A percentile compares a stretch with the other conserved stretches of the same genome.
These are phyloP conservation scores for Liasis olivaceus DNA, from an alignment of 2,797 vertebrate genomes.

Conservation along the genomic window DNA sequence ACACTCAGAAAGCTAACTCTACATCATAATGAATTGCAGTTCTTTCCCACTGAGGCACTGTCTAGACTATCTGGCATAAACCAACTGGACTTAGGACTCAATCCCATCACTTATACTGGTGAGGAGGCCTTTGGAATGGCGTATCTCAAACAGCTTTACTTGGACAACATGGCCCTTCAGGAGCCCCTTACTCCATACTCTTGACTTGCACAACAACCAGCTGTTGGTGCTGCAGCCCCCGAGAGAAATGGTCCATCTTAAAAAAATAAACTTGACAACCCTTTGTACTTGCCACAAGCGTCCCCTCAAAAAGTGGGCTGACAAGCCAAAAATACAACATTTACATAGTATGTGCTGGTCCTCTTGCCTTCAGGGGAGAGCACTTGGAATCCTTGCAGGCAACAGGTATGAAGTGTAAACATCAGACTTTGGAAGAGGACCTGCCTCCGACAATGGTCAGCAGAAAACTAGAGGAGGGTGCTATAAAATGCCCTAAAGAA, in stretches of 20 bases:
- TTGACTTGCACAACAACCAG: constrained; percentile 90
- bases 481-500: constrained; percentile 74
- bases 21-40: constrained; percentile 93
- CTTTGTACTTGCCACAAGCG: constrained; percentile 89
- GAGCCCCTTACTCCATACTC: constrained; percentile 79
- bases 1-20: constrained; percentile 86
- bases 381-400: constrained; percentile 80
- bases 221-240: constrained; percentile 83
- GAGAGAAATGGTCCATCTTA: constrained; percentile 75
- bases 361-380: constrained; percentile 79
- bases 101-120: constrained; percentile 88
- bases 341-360: constrained; percentile 79
- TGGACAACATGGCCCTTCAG: constrained; percentile 90
- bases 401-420: constrained; percentile 81
- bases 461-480: background rate
- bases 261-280: constrained; percentile 86
- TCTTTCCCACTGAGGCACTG: constrained; percentile 86
- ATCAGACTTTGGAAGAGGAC: constrained; percentile 70
- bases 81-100: constrained; percentile 87
- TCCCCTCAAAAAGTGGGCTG: constrained; percentile 85
- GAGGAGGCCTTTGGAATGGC: constrained; percentile 85
- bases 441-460: background rate
- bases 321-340: constrained; percentile 73
- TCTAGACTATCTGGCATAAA: constrained; percentile 82
- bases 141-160: constrained; percentile 84